Base-by-base conservation (phyloP, 2,888 invertebrate species). In the Drosophila borborema region DNA sequence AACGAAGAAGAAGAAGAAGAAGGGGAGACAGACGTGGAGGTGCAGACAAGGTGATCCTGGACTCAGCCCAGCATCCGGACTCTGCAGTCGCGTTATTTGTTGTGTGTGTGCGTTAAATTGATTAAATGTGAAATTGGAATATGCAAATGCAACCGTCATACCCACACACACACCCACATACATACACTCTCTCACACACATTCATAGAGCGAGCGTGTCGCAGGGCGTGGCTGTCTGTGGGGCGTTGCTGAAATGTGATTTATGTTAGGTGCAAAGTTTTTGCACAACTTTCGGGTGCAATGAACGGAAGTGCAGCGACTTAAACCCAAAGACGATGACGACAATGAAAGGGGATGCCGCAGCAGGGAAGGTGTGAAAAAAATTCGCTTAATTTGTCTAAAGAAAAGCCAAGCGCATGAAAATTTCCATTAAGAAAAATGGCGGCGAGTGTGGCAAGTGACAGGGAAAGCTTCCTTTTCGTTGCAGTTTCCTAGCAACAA, bases 91-190 rank as follows among this genome's bases (percentile, higher is more conserved):
- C 66, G 61, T 48, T 61, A 72, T 67, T 69, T 70, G 70, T 41
- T 61, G 51, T 61, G 40, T 63, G 64, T 79, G 64, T 79, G 72
- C 66, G 73, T 75, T 84, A 86, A 84, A 84, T 84, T 84, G 83
- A 84, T 84, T 84, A 84, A 84, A 84, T 86, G 83, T 82, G 82
- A 86, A 84, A 84, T 86, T 86, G 83, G 83, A 84, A 84, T 83
- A 83, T 83, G 83, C 83, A 83, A 83, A 83, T 81, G 76, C 66
- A 80, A 64, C 45, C 64, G 49, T 56, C 76, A 85, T 53, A 63
- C 23, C 23, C 23, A 23, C 64, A 55, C 48, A 54, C 60, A 69
- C 61, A 55, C 48, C 72, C 56, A 28, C 36, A 64, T 10, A 61
- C 23, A 40, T 53, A 40, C 16, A 2, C 14, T 1, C n/a, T 6